phyloP scores from a whole-genome alignment of 2,113 vertebrate genomes.

The Pycnonotus jocosus region DNA sequence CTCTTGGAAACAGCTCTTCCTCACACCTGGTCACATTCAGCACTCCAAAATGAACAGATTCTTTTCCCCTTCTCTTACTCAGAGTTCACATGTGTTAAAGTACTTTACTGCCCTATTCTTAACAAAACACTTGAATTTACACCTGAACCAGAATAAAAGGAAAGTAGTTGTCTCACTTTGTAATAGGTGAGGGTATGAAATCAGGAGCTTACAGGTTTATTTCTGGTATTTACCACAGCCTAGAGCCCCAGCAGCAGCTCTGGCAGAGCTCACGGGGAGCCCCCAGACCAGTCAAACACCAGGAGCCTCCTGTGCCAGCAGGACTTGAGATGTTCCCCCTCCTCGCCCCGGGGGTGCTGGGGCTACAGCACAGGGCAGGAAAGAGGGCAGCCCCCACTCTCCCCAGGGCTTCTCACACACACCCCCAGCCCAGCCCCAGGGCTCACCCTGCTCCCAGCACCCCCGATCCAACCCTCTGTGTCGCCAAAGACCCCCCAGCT shows the following conservation, averaged over 20 bases:
- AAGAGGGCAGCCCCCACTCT: background rate
- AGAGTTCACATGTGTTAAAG: fast-evolving
- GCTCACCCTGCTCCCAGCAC: background rate
- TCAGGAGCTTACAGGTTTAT: fast-evolving
- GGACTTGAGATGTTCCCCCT: fast-evolving
- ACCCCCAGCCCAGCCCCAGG: background rate
- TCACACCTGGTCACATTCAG: background rate
- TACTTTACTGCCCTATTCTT: background rate
- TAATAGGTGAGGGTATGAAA: background rate
- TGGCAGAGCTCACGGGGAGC: fast-evolving
- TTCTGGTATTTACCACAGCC: background rate
- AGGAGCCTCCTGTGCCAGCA: background rate
- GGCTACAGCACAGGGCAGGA: background rate
- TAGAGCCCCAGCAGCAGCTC: background rate
- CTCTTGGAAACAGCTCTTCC: background rate
- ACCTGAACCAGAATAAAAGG: no score
- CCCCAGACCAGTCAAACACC: fast-evolving
- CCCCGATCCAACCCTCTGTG: background rate
- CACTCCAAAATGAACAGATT: fast-evolving
- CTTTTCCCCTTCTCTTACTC: background rate
- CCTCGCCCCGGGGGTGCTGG: fast-evolving
- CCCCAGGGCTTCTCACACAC: no score
- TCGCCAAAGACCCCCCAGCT: background rate
- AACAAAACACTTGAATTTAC: background rate
- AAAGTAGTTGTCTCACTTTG: background rate